phyloP scores from a whole-genome alignment of 2,113 vertebrate genomes.

The Microtus ochrogaster region DNA sequence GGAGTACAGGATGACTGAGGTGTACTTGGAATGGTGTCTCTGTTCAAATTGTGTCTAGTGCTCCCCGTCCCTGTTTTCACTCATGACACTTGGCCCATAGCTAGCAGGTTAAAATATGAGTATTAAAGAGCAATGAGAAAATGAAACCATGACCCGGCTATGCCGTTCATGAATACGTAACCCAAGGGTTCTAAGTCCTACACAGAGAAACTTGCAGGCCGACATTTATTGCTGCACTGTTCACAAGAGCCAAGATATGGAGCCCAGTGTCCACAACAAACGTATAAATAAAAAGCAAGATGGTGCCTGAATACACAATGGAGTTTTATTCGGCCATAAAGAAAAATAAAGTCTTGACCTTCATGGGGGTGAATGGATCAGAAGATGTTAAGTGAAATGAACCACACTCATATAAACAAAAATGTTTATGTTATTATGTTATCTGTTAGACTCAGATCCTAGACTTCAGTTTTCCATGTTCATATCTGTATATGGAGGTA shows the following conservation, averaged over 20 bases:
- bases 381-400: neutral
- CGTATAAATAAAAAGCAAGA: neutral
- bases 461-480: neutral
- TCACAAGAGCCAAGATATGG: neutral
- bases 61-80: neutral
- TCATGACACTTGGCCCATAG: neutral
- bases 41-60: neutral
- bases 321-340: no score
- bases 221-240: neutral
- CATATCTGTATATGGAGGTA: neutral
- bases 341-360: neutral
- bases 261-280: neutral
- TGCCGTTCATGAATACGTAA: neutral
- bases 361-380: neutral
- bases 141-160: neutral
- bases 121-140: constrained; percentile 31
- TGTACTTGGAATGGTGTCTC: neutral
- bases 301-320: neutral
- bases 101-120: neutral
- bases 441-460: neutral
- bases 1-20: neutral
- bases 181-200: neutral
- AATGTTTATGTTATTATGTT: no score
- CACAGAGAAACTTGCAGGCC: neutral
- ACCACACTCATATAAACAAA: neutral